Evolutionary conservation across 1,140 invertebrate genomes (phyloP).

Genomic region (Trachymyrmex cornetzi): DNA sequence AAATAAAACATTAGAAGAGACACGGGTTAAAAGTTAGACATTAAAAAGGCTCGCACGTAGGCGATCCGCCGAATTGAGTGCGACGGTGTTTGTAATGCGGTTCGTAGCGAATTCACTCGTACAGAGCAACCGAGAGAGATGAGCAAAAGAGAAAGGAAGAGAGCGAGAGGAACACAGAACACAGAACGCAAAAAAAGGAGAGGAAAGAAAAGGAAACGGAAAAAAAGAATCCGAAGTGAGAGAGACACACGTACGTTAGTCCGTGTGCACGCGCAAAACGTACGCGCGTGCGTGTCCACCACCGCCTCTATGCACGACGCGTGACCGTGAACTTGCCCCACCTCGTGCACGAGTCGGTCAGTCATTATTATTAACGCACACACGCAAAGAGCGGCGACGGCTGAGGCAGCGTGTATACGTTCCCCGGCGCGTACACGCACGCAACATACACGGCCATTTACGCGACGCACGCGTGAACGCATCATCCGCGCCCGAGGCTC

Average conservation of each 20-base stretch:
- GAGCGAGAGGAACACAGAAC: not conserved
- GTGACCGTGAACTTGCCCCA: conserved; percentile 83
- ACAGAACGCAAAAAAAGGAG: not conserved
- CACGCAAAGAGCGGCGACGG: conserved; percentile 48
- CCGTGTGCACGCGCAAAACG: conserved; percentile 68
- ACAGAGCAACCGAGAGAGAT: not conserved
- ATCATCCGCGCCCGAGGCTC: conserved; percentile 34
- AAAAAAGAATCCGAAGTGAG: conserved; percentile 28
- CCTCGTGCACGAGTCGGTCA: conserved; percentile 79
- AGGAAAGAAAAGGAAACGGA: not conserved
- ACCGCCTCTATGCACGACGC: conserved; percentile 69
- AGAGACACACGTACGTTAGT: conserved; percentile 47
- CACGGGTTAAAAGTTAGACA: conserved; percentile 41
- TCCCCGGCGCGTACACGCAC: conserved; percentile 12
- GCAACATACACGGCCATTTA: conserved; percentile 23
- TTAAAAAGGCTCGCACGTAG: conserved; percentile 45
- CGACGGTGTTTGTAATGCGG: conserved; percentile 43
- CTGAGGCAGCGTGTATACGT: conserved; percentile 2
- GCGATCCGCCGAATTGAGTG: conserved; percentile 51
- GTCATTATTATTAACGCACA: conserved; percentile 81
- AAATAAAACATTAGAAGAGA: conserved; percentile 56
- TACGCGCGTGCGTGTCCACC: conserved; percentile 70
- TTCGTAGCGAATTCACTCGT: conserved; percentile 10
- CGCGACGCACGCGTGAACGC: conserved; percentile 60
- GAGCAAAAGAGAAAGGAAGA: conserved; percentile 26